phyloP scores from a whole-genome alignment of 2,888 invertebrate species.

The Brachyptera putata region DNA sequence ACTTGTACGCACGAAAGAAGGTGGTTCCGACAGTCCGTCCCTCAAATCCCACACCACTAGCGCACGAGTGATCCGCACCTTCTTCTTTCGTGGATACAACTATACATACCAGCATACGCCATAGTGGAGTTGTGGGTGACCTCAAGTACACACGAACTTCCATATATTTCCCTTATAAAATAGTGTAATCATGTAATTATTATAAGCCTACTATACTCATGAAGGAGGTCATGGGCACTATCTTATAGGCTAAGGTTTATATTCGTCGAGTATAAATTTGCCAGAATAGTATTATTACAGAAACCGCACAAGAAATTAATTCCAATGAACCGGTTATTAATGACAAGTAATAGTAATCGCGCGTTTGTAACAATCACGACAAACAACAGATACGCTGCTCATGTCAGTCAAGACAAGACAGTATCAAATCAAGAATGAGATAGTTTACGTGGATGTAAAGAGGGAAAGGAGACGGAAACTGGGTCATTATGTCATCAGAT shows the following conservation, averaged over 20 bases:
- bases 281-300: background rate
- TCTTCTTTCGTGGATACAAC: no score
- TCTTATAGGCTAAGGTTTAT: background rate
- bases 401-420: no score
- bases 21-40: no score
- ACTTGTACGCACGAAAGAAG: no score
- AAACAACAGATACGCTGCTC: background rate
- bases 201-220: background rate
- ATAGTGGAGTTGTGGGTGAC: background rate
- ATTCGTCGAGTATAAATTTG: background rate
- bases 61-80: no score
- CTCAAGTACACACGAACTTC: background rate
- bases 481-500: constrained; percentile 16
- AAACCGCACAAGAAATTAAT: background rate
- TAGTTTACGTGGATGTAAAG: background rate
- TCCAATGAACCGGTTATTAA: constrained; percentile 12
- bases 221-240: constrained; percentile 10
- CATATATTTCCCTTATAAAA: constrained; percentile 1
- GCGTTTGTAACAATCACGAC: background rate
- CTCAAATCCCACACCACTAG: no score
- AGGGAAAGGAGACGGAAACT: constrained; percentile 14
- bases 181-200: background rate
- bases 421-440: background rate
- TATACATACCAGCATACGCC: no score
- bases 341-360: background rate